phyloP scores from a whole-genome alignment of 2,888 invertebrate genomes.

The Xestia xanthographa region DNA sequence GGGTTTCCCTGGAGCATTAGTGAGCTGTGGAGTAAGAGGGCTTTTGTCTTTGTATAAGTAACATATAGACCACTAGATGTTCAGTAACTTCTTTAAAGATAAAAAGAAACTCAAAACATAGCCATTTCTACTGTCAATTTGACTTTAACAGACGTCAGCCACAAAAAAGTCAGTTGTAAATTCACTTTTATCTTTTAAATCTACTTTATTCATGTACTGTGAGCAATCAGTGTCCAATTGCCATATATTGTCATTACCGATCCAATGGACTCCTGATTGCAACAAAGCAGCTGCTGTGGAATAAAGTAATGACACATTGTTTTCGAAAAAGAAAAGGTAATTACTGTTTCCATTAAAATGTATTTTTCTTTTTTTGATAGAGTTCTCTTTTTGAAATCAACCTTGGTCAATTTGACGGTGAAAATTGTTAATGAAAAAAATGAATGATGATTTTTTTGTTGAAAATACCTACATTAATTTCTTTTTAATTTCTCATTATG shows the following conservation, averaged over 20 bases:
- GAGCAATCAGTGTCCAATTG: slow-evolving; percentile 56
- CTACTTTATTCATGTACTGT: slow-evolving; percentile 16
- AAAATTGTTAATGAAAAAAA: not conserved
- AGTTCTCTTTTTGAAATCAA: not conserved
- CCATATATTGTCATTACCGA: slow-evolving; percentile 58
- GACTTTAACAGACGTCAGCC: not conserved
- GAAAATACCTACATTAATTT: not conserved
- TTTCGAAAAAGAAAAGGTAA: slow-evolving; percentile 35
- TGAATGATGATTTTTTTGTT: not conserved
- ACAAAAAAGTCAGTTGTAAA: slow-evolving; percentile 12
- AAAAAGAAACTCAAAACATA: not conserved
- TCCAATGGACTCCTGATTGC: slow-evolving; percentile 57
- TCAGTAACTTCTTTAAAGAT: no score
- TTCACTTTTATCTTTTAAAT: slow-evolving; percentile 35
- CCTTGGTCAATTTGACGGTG: not conserved
- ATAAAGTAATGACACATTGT: slow-evolving; percentile 51
- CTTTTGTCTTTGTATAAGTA: not conserved
- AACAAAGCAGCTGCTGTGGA: slow-evolving; percentile 53
- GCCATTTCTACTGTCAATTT: not conserved
- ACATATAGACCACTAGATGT: not conserved
- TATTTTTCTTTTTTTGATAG: slow-evolving; percentile 11
- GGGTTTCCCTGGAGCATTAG: no score
- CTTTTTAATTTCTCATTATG: not conserved
- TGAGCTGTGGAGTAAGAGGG: not conserved
- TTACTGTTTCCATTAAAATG: slow-evolving; percentile 45